Evolutionary conservation across 2,888 invertebrate genomes (phyloP).

Genomic region (Amphipyra berbera): DNA sequence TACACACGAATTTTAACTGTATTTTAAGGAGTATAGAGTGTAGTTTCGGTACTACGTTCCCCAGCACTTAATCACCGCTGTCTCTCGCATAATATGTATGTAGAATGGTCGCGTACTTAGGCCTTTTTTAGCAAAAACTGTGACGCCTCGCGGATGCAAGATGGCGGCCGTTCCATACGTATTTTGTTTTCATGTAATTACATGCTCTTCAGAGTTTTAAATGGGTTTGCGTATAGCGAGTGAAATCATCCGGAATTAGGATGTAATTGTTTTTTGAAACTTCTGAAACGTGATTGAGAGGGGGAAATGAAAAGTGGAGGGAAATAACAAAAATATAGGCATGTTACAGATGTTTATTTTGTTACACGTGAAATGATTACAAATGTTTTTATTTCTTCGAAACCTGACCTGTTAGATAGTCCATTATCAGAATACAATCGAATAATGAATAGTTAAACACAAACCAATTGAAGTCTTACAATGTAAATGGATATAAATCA

Average conservation of each 20-base stretch:
- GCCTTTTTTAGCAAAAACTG: conserved; percentile 82
- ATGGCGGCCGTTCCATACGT: conserved; percentile 77
- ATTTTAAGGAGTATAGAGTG: conserved; percentile 51
- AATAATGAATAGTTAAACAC: no score
- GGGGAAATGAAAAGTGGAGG: conserved; percentile 6
- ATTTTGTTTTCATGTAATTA: conserved; percentile 67
- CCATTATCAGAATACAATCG: no score
- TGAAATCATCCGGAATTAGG: conserved; percentile 60
- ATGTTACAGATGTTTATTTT: conserved; percentile 40
- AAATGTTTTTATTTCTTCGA: not conserved
- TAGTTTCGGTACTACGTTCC: conserved; percentile 53
- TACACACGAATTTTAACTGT: conserved; percentile 60
- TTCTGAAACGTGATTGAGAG: conserved; percentile 34
- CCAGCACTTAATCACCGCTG: conserved; percentile 83
- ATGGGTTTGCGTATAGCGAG: conserved; percentile 47
- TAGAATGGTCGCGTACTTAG: conserved; percentile 84
- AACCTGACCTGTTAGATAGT: not conserved
- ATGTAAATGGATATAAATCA: no score
- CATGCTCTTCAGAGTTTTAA: conserved; percentile 61
- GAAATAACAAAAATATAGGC: conserved; percentile 22
- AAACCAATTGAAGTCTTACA: no score
- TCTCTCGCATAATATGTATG: conserved; percentile 83
- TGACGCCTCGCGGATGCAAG: conserved; percentile 86
- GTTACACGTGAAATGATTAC: conserved; percentile 13
- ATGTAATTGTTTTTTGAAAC: conserved; percentile 57